Evolutionary conservation across 53 echinoderm and acorn worm species (phyloP), one percentile per base, ranked within the genome.

Genomic region (Patiria pectinifera): DNA sequence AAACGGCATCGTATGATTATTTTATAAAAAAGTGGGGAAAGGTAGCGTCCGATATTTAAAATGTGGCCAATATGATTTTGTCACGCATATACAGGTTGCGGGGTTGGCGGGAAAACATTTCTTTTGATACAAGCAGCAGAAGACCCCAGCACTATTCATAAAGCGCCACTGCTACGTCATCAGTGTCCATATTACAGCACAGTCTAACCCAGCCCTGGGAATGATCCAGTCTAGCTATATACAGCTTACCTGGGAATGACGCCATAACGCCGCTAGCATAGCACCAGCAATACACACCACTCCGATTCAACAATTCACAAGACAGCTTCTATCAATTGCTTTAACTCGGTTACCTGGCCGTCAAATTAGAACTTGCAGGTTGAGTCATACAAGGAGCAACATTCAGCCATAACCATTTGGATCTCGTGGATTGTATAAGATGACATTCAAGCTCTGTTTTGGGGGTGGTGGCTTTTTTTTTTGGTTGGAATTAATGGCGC

Each of bases 191-290:
- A 8, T 13, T 21, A 53, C 10, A 82, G 59, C 14, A 12, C 49
- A 25, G 53, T 19, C 76, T 76, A 79, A 44, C 48, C 69, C 85
- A 59, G 45, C 47, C 85, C 85, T 70, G 71, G 85, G 85, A 66
- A 18, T 6, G 66, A 16, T 48, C 26, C 25, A n/a, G 23, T 70
- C 85, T 62, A 44, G 48, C 75, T 87, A 76, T 19, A 48, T 47
- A 81, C 21, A 59, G 86, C 87, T 75, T 76, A 87, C 87, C 87
- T 87, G 87, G 87, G 87, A 87, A 87, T 87, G 87, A 87, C 87
- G 87, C 76, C 87, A 87, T 76, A n/a, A 10, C 76, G 76, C 87
- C 75, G 59, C 58, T 14, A 76, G 87, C 74, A n/a, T 16, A n/a
- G 8, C 4, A 21, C 22, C 24, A 4, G 19, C 74, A 24, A n/a